A percentile compares a stretch with the other conserved stretches of the same genome.
These are phyloP conservation scores for Opisthocomus hoazin DNA, from an alignment of 2,113 vertebrate genomes.

Conservation along the genomic window DNA sequence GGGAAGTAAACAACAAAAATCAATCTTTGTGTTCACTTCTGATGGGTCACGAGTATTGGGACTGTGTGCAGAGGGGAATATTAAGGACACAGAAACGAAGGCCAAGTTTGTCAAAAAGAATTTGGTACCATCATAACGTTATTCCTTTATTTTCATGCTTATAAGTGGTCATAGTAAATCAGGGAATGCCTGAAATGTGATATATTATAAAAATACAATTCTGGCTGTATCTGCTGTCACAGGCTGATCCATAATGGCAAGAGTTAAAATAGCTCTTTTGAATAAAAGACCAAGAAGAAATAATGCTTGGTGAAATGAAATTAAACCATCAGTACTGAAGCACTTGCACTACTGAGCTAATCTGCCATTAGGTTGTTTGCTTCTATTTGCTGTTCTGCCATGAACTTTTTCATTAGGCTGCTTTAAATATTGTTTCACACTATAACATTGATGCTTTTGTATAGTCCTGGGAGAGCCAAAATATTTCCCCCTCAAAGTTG, in stretches of 20 bases:
- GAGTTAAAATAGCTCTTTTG: not conserved
- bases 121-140: not conserved
- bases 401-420: not conserved
- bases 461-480: not conserved
- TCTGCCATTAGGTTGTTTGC: not conserved
- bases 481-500: conserved; percentile 27
- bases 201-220: not conserved
- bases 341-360: not conserved
- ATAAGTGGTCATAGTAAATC: not conserved
- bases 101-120: not conserved
- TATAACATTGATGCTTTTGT: not conserved
- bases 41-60: not conserved
- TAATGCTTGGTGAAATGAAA: not conserved
- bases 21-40: not conserved
- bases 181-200: not conserved
- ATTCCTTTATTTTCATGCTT: not conserved
- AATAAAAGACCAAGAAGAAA: not conserved
- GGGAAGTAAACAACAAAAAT: not conserved
- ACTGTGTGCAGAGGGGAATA: not conserved
- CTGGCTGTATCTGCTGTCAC: not conserved
- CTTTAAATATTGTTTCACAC: not conserved
- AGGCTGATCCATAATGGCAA: not conserved
- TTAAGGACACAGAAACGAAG: not conserved
- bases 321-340: not conserved
- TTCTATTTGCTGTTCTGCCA: not conserved